Percentiles rank a stretch among this genome's conserved stretches.
Conservation (phyloP, 2,113 vertebrate species). For the Forbesichthys papilliferus region DNA sequence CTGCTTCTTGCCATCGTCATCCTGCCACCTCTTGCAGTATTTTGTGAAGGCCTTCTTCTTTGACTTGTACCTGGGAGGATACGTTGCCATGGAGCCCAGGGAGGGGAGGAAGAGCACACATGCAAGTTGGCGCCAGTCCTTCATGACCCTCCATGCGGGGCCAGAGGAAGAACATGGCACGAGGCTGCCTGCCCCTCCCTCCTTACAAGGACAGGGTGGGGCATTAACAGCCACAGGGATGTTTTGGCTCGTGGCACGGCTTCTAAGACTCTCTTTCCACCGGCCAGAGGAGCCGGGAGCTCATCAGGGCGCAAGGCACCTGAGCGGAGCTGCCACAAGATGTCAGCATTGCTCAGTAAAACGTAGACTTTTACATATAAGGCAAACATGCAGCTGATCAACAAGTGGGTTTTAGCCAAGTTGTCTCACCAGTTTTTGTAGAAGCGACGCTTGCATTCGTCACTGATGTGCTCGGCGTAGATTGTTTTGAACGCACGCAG, state of each 20-base stretch:
- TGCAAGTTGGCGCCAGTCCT: conserved; percentile 70
- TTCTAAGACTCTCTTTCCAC: conserved; percentile 92
- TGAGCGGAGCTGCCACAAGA: conserved; percentile 90
- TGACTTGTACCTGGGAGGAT: conserved; percentile 92
- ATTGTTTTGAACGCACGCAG: conserved; percentile 95
- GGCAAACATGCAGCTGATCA: conserved; percentile 36
- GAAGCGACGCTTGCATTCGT: conserved; percentile 97
- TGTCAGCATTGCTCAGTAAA: conserved; percentile 65
- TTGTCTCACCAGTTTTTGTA: conserved; percentile 95
- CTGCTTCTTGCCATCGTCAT: conserved; percentile 97
- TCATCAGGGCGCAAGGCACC: conserved; percentile 88
- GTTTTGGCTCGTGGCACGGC: conserved; percentile 88
- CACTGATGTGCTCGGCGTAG: conserved; percentile 95
- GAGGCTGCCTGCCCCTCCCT: conserved; percentile 57
- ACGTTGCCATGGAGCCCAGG: conserved; percentile 28
- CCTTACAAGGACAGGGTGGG: not conserved
- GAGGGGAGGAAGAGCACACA: conserved; percentile 65
- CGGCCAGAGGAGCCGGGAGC: conserved; percentile 95
- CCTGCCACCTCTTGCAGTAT: conserved; percentile 99
- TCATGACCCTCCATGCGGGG: conserved; percentile 66
- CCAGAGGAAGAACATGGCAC: conserved; percentile 76
- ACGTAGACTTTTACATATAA: conserved; percentile 20
- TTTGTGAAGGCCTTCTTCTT: conserved; percentile 99
- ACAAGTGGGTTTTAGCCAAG: fast-evolving
- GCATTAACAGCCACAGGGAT: conserved; percentile 27